These are phyloP conservation scores for Madoqua kirkii DNA, from an alignment of 2,113 vertebrate genomes.

Conservation along the genomic window DNA sequence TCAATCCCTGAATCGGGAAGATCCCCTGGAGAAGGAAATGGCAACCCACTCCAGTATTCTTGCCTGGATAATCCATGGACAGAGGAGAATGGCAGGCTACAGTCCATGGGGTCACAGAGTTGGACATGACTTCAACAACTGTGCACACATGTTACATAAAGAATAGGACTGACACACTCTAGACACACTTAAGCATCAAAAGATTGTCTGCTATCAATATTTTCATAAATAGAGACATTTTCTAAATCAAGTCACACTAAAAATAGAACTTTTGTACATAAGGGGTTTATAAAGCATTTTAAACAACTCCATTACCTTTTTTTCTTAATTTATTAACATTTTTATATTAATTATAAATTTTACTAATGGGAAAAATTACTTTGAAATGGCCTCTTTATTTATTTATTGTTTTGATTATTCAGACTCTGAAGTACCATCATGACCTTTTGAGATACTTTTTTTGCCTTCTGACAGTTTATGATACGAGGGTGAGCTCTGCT, in stretches of 20 bases:
- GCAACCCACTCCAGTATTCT: neutral
- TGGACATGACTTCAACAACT: neutral
- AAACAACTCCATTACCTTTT: neutral
- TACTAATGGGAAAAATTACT: neutral
- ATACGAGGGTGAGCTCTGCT: too few species aligned
- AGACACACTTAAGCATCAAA: neutral
- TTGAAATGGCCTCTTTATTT: neutral
- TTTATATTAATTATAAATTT: neutral
- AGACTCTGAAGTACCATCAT: neutral
- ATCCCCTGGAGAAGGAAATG: neutral
- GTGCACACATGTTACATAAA: neutral
- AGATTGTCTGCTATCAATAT: neutral
- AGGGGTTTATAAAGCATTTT: neutral
- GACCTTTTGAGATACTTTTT: neutral
- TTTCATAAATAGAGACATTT: neutral
- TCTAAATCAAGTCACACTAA: neutral
- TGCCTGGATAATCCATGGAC: neutral
- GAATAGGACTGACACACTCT: neutral
- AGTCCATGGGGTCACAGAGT: neutral
- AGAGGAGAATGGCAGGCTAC: neutral
- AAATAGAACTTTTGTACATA: neutral
- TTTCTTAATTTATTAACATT: neutral
- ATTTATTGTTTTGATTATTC: neutral
- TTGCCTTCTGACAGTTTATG: neutral
- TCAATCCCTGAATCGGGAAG: neutral